phyloP scores from a whole-genome alignment of 2,888 invertebrate genomes.

The Cerceris ruficornis region DNA sequence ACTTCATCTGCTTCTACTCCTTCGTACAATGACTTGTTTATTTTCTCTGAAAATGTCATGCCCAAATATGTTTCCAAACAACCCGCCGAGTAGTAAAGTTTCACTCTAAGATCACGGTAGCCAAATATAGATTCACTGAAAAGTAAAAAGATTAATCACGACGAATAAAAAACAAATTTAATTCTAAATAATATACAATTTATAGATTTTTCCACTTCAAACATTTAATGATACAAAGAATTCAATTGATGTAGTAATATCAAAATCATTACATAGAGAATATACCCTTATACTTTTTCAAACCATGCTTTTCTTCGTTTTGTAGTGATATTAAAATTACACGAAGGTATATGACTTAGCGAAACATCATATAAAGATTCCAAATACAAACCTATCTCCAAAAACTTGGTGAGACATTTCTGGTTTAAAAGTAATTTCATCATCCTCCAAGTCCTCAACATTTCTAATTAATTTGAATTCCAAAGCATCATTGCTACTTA shows the following conservation, averaged over 20 bases:
- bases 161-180: conserved; percentile 16
- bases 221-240: no score
- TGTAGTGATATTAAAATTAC: no score
- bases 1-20: conserved; percentile 90
- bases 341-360: no score
- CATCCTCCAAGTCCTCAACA: conserved; percentile 86
- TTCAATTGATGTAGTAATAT: no score
- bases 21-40: conserved; percentile 84
- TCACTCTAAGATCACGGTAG: conserved; percentile 91
- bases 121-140: conserved; percentile 95
- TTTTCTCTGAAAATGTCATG: conserved; percentile 88
- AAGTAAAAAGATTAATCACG: conserved; percentile 65
- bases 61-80: conserved; percentile 91
- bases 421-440: conserved; percentile 87
- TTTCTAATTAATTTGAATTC: conserved; percentile 84
- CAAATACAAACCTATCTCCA: conserved; percentile 86
- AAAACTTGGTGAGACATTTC: conserved; percentile 97
- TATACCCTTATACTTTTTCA: no score
- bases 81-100: conserved; percentile 91
- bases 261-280: no score
- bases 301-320: no score
- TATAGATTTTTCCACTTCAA: not conserved
- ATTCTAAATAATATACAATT: not conserved
- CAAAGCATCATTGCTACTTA: conserved; percentile 82
- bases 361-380: not conserved